These are phyloP conservation scores for Metacarcinus magister DNA, from an alignment of 2,888 invertebrate genomes.

Conservation along the genomic window DNA sequence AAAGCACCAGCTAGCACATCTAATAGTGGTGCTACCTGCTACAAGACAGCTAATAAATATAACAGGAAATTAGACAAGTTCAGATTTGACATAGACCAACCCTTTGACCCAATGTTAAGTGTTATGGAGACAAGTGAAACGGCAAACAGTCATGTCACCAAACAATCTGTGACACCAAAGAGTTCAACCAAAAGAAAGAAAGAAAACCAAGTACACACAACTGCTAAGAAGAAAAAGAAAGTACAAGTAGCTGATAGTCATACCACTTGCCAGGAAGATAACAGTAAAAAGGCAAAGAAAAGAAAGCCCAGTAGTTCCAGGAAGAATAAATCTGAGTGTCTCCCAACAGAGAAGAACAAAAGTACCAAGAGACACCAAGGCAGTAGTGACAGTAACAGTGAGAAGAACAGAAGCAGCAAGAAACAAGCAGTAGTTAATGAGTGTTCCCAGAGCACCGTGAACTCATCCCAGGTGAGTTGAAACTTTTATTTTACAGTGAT, in stretches of 20 bases:
- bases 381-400: not conserved
- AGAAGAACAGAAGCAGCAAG: not conserved
- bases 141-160: not conserved
- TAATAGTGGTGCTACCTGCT: not conserved
- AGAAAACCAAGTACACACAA: not conserved
- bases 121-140: not conserved
- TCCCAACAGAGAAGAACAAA: not conserved
- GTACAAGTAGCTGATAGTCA: not conserved
- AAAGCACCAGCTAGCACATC: not conserved
- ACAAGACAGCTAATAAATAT: not conserved
- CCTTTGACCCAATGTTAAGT: not conserved
- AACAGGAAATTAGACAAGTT: not conserved
- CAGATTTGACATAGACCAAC: not conserved
- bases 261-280: not conserved
- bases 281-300: not conserved
- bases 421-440: not conserved
- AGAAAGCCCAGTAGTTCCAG: not conserved
- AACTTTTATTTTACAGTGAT: not conserved
- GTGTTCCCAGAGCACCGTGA: not conserved
- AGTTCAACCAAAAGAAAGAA: not conserved
- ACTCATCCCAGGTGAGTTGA: constrained; percentile 10
- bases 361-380: not conserved
- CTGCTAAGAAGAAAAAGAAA: not conserved
- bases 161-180: not conserved
- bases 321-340: not conserved